A percentile compares a stretch with the other conserved stretches of the same genome.
These are phyloP conservation scores for Pammene fasciana DNA, from an alignment of 2,888 invertebrate genomes.

Conservation along the genomic window DNA sequence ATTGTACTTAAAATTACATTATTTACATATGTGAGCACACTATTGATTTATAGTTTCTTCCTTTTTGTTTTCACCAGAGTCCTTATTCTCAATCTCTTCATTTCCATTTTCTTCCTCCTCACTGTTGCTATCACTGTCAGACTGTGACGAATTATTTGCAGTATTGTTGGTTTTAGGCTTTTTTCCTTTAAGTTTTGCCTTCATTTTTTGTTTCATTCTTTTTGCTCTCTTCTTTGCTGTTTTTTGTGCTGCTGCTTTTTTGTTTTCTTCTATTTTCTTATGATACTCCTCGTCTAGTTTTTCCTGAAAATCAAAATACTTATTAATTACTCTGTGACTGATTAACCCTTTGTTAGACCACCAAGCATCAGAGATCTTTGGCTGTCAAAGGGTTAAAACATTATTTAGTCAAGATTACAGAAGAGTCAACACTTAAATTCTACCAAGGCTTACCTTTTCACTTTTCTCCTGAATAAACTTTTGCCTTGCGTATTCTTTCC, in stretches of 20 bases:
- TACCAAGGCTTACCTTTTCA: slow-evolving; percentile 85
- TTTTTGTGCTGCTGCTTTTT: slow-evolving; percentile 87
- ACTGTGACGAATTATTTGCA: slow-evolving; percentile 61
- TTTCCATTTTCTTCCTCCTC: slow-evolving; percentile 54
- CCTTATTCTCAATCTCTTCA: slow-evolving; percentile 48
- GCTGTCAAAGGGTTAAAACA: too few species aligned
- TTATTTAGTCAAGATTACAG: background rate
- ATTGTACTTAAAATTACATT: too few species aligned
- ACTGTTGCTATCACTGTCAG: slow-evolving; percentile 58
- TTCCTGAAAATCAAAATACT: slow-evolving; percentile 83
- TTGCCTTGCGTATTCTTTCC: slow-evolving; percentile 98
- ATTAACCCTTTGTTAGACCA: too few species aligned
- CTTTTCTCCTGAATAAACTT: slow-evolving; percentile 96
- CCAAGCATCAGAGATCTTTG: too few species aligned
- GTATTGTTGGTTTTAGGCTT: slow-evolving; percentile 60
- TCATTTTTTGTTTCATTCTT: slow-evolving; percentile 89
- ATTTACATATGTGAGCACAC: too few species aligned
- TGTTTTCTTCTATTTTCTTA: slow-evolving; percentile 90
- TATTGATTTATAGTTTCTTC: slow-evolving; percentile 48
- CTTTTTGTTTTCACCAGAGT: slow-evolving; percentile 47
- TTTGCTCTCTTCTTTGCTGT: slow-evolving; percentile 97
- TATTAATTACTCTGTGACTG: background rate
- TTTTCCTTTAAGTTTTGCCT: slow-evolving; percentile 70
- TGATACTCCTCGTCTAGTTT: slow-evolving; percentile 92
- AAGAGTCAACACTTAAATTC: too few species aligned